phyloP scores from a whole-genome alignment of 1,140 invertebrate genomes.

The Philopotamus ludificatus region DNA sequence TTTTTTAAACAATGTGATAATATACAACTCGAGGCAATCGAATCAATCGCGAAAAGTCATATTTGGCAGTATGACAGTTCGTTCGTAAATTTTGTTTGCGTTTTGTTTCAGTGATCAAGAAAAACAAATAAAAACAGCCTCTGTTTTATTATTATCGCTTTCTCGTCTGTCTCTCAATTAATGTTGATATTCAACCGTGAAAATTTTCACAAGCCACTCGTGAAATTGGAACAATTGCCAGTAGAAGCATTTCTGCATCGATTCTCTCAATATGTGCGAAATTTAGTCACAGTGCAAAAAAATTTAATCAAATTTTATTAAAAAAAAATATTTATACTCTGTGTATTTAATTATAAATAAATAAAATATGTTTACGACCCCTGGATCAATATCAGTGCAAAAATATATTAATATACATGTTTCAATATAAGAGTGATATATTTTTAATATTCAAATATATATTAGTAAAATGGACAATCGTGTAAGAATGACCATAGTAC shows the following conservation, averaged over 20 bases:
- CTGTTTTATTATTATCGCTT: constrained; percentile 14
- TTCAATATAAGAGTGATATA: too few relatives aligned
- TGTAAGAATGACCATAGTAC: constrained; percentile 15
- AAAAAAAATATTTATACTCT: neutral
- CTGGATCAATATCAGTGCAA: too few relatives aligned
- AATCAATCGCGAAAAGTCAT: too few relatives aligned
- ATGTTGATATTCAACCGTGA: constrained; percentile 29
- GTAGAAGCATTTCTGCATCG: neutral
- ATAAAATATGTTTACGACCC: too few relatives aligned
- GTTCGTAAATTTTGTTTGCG: neutral
- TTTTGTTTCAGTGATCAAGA: neutral
- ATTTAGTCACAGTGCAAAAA: neutral
- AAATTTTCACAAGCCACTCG: constrained; percentile 19
- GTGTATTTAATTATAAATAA: neutral
- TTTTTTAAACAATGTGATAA: too few relatives aligned
- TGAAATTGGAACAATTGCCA: neutral
- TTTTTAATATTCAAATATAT: neutral
- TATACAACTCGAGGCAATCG: too few relatives aligned
- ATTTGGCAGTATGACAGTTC: neutral
- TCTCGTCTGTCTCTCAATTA: constrained; percentile 30
- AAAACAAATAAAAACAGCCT: neutral
- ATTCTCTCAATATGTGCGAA: neutral
- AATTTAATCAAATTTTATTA: neutral
- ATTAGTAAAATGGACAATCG: constrained; percentile 31
- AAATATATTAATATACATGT: too few relatives aligned